phyloP scores from a whole-genome alignment of 2,888 invertebrate species.

The Augochlorella aurata region DNA sequence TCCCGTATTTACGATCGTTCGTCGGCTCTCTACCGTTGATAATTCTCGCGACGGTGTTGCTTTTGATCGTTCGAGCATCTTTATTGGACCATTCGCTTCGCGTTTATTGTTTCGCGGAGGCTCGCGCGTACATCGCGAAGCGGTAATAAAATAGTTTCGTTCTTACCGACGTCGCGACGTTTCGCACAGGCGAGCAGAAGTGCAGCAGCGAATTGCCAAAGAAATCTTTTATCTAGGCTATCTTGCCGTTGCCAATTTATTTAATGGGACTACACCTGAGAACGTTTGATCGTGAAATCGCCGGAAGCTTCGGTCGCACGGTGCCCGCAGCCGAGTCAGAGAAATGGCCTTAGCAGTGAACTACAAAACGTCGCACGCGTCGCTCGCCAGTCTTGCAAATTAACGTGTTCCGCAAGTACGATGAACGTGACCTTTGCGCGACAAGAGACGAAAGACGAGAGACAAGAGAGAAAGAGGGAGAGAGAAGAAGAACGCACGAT shows the following conservation, averaged over 20 bases:
- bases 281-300: not conserved
- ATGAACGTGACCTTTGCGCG: constrained; percentile 69
- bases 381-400: constrained; percentile 62
- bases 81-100: not conserved
- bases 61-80: not conserved
- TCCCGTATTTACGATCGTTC: not conserved
- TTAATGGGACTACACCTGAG: too few relatives aligned
- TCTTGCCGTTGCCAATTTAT: not conserved
- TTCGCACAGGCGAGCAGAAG: not conserved
- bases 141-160: not conserved
- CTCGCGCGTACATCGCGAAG: not conserved
- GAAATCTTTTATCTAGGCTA: not conserved
- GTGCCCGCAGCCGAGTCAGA: not conserved
- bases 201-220: not conserved
- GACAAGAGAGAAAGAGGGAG: not conserved
- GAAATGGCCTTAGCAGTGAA: constrained; percentile 67
- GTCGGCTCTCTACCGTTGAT: not conserved
- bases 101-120: not conserved
- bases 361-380: constrained; percentile 45
- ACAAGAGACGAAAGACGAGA: not conserved
- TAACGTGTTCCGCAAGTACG: constrained; percentile 69
- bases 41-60: not conserved
- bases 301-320: not conserved
- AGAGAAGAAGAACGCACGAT: not conserved
- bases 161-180: not conserved